Conservation (phyloP, 2,113 vertebrate genomes). For the Phainopepla nitens region DNA sequence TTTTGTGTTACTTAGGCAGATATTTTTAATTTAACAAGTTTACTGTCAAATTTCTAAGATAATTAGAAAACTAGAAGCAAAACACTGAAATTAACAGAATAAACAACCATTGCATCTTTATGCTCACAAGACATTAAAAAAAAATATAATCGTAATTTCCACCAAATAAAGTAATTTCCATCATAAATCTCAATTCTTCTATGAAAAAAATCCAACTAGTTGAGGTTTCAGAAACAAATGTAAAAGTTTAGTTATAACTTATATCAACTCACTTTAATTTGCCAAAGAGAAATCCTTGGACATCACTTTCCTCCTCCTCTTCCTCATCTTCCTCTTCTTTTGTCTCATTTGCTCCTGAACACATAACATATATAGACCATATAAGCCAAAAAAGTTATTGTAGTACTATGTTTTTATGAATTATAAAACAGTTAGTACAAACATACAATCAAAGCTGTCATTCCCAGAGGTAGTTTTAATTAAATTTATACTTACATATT, state of each 20-base stretch:
- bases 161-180: background rate
- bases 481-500: background rate
- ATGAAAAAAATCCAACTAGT: background rate
- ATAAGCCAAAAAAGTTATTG: background rate
- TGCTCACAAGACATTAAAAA: background rate
- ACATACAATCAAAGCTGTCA: background rate
- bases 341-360: conserved; percentile 75
- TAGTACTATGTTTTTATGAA: background rate
- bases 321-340: conserved; percentile 70
- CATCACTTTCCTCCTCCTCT: conserved; percentile 67
- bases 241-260: background rate
- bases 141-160: background rate
- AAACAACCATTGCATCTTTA: background rate
- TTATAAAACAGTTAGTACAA: background rate
- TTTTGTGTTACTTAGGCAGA: background rate
- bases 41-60: background rate
- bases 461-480: background rate
- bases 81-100: background rate
- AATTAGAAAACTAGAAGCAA: background rate
- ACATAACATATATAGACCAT: background rate
- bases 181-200: background rate
- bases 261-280: conserved; percentile 83
- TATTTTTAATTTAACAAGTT: background rate
- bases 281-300: conserved; percentile 92
- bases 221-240: background rate